phyloP scores from a whole-genome alignment of 2,888 invertebrate species.

The Ephialtes manifestator region DNA sequence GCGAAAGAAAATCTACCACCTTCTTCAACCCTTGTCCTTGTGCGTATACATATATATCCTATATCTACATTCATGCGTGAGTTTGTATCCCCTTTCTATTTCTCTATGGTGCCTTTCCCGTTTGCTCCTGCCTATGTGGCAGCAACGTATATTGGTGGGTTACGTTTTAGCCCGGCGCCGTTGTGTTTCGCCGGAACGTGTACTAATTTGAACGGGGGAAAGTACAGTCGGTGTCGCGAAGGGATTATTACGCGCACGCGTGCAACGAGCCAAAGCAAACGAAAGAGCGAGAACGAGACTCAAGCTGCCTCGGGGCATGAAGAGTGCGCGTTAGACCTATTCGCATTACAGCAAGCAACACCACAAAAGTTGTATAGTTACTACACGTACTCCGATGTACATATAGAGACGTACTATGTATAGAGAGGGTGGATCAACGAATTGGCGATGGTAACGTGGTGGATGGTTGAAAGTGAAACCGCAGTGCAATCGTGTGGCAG shows the following conservation, averaged over 20 bases:
- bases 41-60: background rate
- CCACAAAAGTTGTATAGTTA: slow-evolving; percentile 48
- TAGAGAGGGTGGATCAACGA: slow-evolving; percentile 61
- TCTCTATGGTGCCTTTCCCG: slow-evolving; percentile 60
- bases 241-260: slow-evolving; percentile 65
- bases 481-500: slow-evolving; percentile 54
- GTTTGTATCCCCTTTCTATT: slow-evolving; percentile 46
- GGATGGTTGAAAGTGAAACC: slow-evolving; percentile 79
- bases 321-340: slow-evolving; percentile 52
- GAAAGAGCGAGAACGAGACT: slow-evolving; percentile 41
- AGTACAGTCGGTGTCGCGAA: slow-evolving; percentile 54
- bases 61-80: slow-evolving; percentile 76
- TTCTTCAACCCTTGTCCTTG: slow-evolving; percentile 78
- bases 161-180: slow-evolving; percentile 67
- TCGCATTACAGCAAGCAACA: slow-evolving; percentile 8
- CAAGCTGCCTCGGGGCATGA: slow-evolving; percentile 53
- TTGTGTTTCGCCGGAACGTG: slow-evolving; percentile 75
- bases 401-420: slow-evolving; percentile 11
- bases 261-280: slow-evolving; percentile 30
- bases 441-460: slow-evolving; percentile 41
- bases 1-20: slow-evolving; percentile 76
- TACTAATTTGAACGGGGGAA: slow-evolving; percentile 72
- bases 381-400: slow-evolving; percentile 9
- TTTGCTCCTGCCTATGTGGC: slow-evolving; percentile 45
- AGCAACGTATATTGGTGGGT: slow-evolving; percentile 63